phyloP scores from a whole-genome alignment of 2,888 invertebrate species.

The Aquatica leii region DNA sequence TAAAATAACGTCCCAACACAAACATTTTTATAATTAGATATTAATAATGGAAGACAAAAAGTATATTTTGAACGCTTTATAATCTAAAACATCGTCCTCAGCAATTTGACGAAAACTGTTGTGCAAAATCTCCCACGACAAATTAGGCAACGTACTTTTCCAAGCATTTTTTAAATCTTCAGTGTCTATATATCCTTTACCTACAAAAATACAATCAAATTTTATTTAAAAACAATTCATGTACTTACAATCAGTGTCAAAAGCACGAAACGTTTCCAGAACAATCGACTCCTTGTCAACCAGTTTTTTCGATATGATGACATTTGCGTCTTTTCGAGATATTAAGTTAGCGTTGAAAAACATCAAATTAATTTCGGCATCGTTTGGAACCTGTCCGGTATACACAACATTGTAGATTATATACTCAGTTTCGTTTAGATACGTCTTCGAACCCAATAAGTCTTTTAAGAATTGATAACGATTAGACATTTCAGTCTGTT shows the following conservation, averaged over 20 bases:
- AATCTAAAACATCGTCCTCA: slow-evolving; percentile 21
- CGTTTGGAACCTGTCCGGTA: slow-evolving; percentile 15
- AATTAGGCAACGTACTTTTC: slow-evolving; percentile 11
- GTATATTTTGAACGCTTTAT: slow-evolving; percentile 18
- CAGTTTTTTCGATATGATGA: slow-evolving; percentile 16
- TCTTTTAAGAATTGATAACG: not conserved
- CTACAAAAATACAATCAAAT: slow-evolving; percentile 13
- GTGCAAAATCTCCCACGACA: slow-evolving; percentile 20
- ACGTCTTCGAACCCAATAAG: slow-evolving; percentile 9
- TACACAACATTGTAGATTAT: slow-evolving; percentile 16
- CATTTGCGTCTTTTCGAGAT: not conserved
- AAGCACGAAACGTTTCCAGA: slow-evolving; percentile 13
- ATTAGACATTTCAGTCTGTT: not conserved
- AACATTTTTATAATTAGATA: too few relatives aligned
- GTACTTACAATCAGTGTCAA: slow-evolving; percentile 20
- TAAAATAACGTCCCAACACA: too few relatives aligned
- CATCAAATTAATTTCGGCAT: slow-evolving; percentile 18
- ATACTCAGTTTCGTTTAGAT: slow-evolving; percentile 14
- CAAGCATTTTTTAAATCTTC: slow-evolving; percentile 20
- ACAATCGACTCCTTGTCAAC: not conserved
- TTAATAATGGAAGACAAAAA: too few relatives aligned
- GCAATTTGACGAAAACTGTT: slow-evolving; percentile 21
- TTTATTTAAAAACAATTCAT: slow-evolving; percentile 1
- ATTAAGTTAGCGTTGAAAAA: slow-evolving; percentile 8
- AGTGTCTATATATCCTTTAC: slow-evolving; percentile 26